phyloP scores from a whole-genome alignment of 1,140 invertebrate genomes.

The Meloidogyne hapla region DNA sequence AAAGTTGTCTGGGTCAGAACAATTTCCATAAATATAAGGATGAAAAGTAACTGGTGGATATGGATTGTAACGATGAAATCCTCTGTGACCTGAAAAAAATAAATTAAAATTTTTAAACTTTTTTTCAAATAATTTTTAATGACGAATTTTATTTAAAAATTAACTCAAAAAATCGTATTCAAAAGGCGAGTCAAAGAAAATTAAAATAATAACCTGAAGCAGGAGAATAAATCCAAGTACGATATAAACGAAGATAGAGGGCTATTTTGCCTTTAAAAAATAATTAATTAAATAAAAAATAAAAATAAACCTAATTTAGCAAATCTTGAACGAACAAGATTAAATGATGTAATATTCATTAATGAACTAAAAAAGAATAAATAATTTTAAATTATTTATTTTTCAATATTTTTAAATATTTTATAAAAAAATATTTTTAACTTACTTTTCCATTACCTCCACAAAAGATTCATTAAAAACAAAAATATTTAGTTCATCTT shows the following conservation, averaged over 20 bases:
- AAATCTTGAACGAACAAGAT: not conserved
- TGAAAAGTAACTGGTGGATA: constrained; percentile 7
- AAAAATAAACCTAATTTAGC: not conserved
- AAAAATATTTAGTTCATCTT: not conserved
- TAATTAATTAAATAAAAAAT: not conserved
- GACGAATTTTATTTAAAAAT: too few relatives aligned
- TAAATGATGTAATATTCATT: not conserved
- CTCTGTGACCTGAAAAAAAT: constrained; percentile 12
- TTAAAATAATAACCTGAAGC: not conserved
- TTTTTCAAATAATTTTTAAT: too few relatives aligned
- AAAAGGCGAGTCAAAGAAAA: too few relatives aligned
- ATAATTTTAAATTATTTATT: too few relatives aligned
- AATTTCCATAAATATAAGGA: not conserved
- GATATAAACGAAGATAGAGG: constrained; percentile 15
- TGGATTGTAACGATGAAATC: constrained; percentile 15
- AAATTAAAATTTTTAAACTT: too few relatives aligned
- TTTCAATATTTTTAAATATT: too few relatives aligned
- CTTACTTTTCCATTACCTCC: not conserved
- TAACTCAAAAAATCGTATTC: too few relatives aligned
- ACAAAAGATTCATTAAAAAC: not conserved
- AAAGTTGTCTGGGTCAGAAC: not conserved
- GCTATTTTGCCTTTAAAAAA: constrained; percentile 17
- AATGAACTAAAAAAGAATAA: not conserved
- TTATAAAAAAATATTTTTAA: not conserved
- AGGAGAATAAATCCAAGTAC: constrained; percentile 21